phyloP scores from a whole-genome alignment of 1,140 invertebrate species.

The Palaemon carinicauda region DNA sequence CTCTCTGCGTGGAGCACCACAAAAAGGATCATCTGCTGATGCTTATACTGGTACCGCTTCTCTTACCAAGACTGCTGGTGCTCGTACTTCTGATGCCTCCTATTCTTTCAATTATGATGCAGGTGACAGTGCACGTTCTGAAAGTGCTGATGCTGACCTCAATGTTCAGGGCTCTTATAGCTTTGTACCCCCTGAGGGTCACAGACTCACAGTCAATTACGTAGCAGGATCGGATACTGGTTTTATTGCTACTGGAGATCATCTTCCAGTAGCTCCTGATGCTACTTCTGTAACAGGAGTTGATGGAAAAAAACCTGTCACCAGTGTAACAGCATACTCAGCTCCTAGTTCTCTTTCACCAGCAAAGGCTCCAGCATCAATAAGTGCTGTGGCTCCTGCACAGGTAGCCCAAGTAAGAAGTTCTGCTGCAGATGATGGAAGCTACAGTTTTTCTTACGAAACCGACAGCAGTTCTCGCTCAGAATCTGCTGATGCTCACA shows the following conservation, averaged over 20 bases:
- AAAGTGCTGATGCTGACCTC: constrained; percentile 57
- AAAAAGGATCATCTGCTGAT: no score
- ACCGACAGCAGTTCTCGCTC: background rate
- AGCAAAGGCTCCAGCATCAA: no score
- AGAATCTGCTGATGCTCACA: background rate
- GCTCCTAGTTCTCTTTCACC: no score
- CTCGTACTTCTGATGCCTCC: constrained; percentile 12
- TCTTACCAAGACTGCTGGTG: no score
- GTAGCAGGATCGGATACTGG: constrained; percentile 60
- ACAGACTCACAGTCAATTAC: constrained; percentile 62
- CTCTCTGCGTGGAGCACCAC: no score
- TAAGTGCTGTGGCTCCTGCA: no score
- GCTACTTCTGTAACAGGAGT: background rate
- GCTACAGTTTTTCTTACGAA: background rate
- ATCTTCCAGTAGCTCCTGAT: constrained; percentile 14
- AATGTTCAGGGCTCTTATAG: constrained; percentile 63
- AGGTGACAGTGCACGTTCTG: constrained; percentile 55
- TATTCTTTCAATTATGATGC: constrained; percentile 54
- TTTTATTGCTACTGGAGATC: constrained; percentile 23
- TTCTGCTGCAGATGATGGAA: background rate
- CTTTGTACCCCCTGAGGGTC: constrained; percentile 62
- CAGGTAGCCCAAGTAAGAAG: no score
- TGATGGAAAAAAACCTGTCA: background rate
- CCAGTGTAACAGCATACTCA: no score
- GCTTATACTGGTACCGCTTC: no score